Evolutionary conservation across 2,113 vertebrate species (phyloP).

Genomic region (Pseudopodoces humilis): DNA sequence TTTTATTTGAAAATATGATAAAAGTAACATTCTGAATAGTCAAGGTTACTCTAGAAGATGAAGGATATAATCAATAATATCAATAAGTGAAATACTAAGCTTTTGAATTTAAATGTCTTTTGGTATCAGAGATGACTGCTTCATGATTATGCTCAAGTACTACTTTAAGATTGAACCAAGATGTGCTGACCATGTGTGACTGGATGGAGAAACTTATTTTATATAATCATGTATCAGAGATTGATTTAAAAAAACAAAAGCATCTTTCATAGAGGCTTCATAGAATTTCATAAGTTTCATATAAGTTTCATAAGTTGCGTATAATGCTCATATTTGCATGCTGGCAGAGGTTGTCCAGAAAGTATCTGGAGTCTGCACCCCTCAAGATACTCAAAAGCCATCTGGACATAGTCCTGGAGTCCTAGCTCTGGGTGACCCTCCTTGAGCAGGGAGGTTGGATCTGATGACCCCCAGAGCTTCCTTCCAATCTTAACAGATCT

Average conservation of each 20-base stretch:
- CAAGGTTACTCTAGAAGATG: background rate
- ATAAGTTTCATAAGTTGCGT: background rate
- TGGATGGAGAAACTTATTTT: background rate
- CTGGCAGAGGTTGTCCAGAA: background rate
- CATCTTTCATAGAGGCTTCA: background rate
- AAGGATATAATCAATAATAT: background rate
- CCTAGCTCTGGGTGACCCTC: background rate
- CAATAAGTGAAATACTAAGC: background rate
- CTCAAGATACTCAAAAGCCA: background rate
- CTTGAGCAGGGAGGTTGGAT: background rate
- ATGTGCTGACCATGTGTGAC: background rate
- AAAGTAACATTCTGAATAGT: background rate
- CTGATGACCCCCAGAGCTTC: background rate
- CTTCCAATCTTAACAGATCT: background rate
- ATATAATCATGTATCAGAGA: background rate
- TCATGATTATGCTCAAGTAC: background rate
- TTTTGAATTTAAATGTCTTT: background rate
- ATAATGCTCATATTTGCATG: background rate
- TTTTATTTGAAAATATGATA: background rate
- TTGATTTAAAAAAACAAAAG: background rate
- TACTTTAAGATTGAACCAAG: background rate
- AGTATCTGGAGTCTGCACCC: background rate
- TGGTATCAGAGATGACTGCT: background rate
- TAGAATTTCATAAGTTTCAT: too few species aligned
- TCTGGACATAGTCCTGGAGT: background rate